These are phyloP conservation scores for Orchesella cincta DNA, from an alignment of 1,140 invertebrate genomes.

Conservation along the genomic window DNA sequence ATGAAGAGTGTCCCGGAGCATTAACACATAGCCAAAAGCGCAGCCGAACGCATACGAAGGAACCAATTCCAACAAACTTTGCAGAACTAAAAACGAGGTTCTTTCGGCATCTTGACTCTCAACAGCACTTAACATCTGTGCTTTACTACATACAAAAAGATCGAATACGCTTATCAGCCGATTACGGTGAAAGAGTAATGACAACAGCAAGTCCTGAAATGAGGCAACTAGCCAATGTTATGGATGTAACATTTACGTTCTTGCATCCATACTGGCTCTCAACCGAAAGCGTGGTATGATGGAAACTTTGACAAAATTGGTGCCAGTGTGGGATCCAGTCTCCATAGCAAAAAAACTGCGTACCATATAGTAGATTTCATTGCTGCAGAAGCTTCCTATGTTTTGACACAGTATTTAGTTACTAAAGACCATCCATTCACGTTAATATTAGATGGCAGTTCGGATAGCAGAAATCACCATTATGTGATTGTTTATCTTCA, in stretches of 20 bases:
- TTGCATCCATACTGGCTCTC: neutral
- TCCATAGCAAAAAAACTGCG: neutral
- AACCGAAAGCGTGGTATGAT: neutral
- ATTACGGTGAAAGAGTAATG: neutral
- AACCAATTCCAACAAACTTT: neutral
- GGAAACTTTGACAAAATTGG: neutral
- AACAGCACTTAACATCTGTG: neutral
- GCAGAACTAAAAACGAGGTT: neutral
- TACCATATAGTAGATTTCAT: neutral
- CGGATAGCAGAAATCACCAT: neutral
- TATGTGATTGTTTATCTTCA: neutral
- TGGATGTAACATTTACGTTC: neutral
- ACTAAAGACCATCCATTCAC: neutral
- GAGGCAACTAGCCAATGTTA: neutral
- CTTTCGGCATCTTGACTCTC: neutral
- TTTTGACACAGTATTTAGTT: neutral
- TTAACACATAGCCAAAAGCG: neutral
- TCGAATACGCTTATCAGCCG: neutral
- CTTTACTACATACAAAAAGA: neutral
- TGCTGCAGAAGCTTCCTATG: neutral
- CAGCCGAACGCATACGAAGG: neutral
- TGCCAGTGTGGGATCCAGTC: neutral
- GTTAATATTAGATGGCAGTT: neutral
- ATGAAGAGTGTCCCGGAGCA: neutral
- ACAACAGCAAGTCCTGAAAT: neutral